These are phyloP conservation scores for Cryptosula pallasiana DNA, from an alignment of 2,888 invertebrate genomes.

Conservation along the genomic window DNA sequence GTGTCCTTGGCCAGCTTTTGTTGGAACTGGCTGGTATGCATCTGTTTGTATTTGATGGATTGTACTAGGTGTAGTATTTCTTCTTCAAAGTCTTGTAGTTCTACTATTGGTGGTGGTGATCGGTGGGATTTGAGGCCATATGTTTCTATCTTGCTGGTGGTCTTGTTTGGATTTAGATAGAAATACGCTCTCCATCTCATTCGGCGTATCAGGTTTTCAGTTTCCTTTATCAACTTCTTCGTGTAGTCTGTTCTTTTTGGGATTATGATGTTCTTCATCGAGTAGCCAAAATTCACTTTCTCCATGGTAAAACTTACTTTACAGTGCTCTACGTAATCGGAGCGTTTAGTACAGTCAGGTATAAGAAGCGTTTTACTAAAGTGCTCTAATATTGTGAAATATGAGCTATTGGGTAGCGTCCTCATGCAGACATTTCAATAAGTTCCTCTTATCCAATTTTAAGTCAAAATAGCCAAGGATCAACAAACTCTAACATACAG, in stretches of 20 bases:
- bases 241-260: background rate
- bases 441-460: too few relatives aligned
- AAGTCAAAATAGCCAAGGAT: too few relatives aligned
- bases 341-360: too few relatives aligned
- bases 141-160: background rate
- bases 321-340: background rate
- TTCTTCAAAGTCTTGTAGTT: background rate
- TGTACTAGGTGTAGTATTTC: background rate
- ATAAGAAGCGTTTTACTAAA: too few relatives aligned
- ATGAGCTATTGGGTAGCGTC: too few relatives aligned
- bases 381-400: too few relatives aligned
- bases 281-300: background rate
- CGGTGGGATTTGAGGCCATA: background rate
- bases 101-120: background rate
- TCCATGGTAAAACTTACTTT: background rate
- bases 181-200: background rate
- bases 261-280: background rate
- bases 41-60: background rate
- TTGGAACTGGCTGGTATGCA: too few relatives aligned
- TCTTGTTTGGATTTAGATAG: background rate
- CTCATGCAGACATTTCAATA: too few relatives aligned
- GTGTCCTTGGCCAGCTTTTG: too few relatives aligned
- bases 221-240: background rate
- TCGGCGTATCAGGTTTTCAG: background rate
- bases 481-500: too few relatives aligned